Base-by-base conservation (phyloP, 2,797 vertebrate genomes). In the Micropoecilia bifurca region DNA sequence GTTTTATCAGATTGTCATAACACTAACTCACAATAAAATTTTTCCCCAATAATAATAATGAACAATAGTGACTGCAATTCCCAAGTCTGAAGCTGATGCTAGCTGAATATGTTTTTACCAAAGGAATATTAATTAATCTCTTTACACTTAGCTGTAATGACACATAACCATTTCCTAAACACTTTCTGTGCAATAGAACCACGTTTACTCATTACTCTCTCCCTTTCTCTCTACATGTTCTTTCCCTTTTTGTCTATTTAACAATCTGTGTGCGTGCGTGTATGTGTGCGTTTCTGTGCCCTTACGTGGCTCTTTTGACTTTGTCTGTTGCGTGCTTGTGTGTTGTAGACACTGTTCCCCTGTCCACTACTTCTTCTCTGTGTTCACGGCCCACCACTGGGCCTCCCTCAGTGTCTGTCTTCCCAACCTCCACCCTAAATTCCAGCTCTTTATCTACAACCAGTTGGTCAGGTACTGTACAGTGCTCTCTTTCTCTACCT, bases 371-470 rank as follows among this genome's bases (percentile, higher is more conserved):
- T 99, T 99, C 97, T 97, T 99, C 97, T 99, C 98, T 98, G 97
- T 99, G 96, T 99, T 99, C 96, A 98, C 97, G 95, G 97, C 98
- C 97, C 97, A 97, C 87, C 97, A 99, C 97, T 99, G 98, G 98
- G 98, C 98, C 89, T 98, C 97, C 96, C 97, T 99, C 96, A 98
- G 97, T 99, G 96, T 99, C 95, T 99, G 98, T 98, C 98, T 99
- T 94, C 97, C 97, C 96, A 99, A 98, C 92, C 98, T 99, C 90
- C 97, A 98, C 92, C 98, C 98, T 97, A 99, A 99, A 98, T 97
- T 99, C 97, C 98, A 99, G 98, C 97, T 98, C 94, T 99, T 98
- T 99, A 98, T 99, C 99, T 98, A 97, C 98, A 98, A 97, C 96
- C 98, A 99, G 95, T 98, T 99, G 97, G 97, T 97, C 98, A 99